A percentile compares a stretch with the other conserved stretches of the same genome.
phyloP scores from a whole-genome alignment of 2,888 invertebrate species.

The Dicyrtomina minuta region DNA sequence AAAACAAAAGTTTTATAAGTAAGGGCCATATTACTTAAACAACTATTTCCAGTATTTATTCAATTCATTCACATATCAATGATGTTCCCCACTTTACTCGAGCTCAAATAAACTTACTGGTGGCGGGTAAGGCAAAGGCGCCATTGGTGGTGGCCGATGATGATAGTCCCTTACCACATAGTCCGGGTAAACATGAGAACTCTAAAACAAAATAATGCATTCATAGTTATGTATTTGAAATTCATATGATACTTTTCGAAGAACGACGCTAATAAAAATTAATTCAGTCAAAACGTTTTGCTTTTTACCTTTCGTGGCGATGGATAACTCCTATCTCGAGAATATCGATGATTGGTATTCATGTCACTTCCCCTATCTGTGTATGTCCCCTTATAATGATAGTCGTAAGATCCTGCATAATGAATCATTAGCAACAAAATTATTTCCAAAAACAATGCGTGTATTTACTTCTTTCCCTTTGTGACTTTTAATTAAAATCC shows the following conservation, averaged over 20 bases:
- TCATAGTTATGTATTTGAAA: not conserved
- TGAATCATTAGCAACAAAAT: no score
- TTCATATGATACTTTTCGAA: not conserved
- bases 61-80: not conserved
- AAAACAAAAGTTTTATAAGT: constrained; percentile 10
- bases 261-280: not conserved
- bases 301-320: constrained; percentile 37
- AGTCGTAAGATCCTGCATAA: constrained; percentile 45
- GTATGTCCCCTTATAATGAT: constrained; percentile 43
- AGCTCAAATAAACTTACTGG: constrained; percentile 60
- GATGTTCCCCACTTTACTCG: not conserved
- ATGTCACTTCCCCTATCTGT: constrained; percentile 41
- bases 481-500: no score
- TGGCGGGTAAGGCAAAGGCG: constrained; percentile 80
- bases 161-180: constrained; percentile 47
- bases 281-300: no score
- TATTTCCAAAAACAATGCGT: no score
- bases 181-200: constrained; percentile 42
- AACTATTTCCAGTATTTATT: not conserved
- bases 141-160: constrained; percentile 54
- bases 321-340: constrained; percentile 34
- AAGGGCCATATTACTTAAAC: constrained; percentile 4
- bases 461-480: no score
- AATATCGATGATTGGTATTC: constrained; percentile 41
- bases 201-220: not conserved